Conservation (phyloP, 2,113 vertebrate species). For the Callopanchax toddi region DNA sequence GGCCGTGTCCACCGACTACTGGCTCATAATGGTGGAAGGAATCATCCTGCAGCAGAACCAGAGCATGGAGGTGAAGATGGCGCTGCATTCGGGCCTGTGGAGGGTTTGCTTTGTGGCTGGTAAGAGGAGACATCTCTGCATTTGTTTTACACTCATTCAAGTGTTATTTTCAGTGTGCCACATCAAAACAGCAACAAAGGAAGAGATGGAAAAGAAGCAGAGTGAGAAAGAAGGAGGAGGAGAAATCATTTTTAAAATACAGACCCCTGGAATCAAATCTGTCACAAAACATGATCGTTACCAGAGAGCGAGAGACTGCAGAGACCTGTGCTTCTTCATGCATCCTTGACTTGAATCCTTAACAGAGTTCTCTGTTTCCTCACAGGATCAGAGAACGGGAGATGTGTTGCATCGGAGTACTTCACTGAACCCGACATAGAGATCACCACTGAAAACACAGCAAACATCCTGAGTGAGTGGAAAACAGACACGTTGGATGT, state of each 20-base stretch:
- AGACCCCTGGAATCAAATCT: conserved; percentile 35
- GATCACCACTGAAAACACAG: conserved; percentile 93
- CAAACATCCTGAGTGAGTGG: conserved; percentile 91
- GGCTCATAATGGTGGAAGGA: conserved; percentile 94
- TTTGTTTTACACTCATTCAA: background rate
- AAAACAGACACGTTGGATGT: too few species aligned
- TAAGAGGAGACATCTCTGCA: conserved; percentile 55
- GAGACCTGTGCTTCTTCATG: conserved; percentile 32
- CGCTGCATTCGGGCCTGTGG: conserved; percentile 92
- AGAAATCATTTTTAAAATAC: conserved; percentile 15
- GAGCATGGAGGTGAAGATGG: conserved; percentile 93
- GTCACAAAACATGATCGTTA: conserved; percentile 49
- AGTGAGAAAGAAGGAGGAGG: conserved; percentile 13
- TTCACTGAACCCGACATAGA: conserved; percentile 91
- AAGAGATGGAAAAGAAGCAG: background rate
- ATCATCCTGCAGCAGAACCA: conserved; percentile 92
- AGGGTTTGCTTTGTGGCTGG: conserved; percentile 93
- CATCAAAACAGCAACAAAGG: conserved; percentile 11
- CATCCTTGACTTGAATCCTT: conserved; percentile 29
- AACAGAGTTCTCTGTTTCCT: conserved; percentile 39
- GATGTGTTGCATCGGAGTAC: conserved; percentile 91
- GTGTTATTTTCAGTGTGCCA: conserved; percentile 2
- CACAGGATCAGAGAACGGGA: conserved; percentile 88
- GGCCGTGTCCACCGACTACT: conserved; percentile 94
- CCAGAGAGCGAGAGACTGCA: conserved; percentile 40